These are phyloP conservation scores for Palaemon carinicauda DNA, from an alignment of 1,140 invertebrate species.

Conservation along the genomic window DNA sequence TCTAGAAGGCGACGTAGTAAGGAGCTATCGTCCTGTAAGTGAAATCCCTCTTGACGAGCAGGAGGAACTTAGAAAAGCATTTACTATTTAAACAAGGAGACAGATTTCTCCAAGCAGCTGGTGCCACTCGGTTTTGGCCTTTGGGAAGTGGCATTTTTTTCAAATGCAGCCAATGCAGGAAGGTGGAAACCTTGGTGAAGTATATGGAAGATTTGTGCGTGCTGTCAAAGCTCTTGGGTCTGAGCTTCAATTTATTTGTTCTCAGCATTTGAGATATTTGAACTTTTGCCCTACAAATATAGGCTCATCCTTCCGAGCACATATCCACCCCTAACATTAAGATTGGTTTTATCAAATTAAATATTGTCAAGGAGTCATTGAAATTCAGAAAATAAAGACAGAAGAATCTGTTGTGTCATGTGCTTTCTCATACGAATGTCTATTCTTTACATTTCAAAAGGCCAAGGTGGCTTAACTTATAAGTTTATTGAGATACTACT, in stretches of 20 bases:
- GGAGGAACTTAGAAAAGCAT: conserved; percentile 63
- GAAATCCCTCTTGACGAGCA: conserved; percentile 74
- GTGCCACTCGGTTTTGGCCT: conserved; percentile 94
- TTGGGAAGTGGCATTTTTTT: conserved; percentile 94
- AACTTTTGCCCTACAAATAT: conserved; percentile 84
- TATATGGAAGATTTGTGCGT: conserved; percentile 52
- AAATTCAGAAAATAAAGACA: no score
- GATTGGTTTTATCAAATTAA: no score
- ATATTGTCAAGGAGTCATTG: no score
- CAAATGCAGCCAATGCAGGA: conserved; percentile 97
- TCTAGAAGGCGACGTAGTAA: neutral
- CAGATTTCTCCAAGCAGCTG: conserved; percentile 81
- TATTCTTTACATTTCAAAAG: no score
- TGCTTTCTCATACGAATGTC: no score
- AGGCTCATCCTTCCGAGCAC: conserved; percentile 86
- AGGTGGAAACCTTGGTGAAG: conserved; percentile 81
- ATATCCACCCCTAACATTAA: no score
- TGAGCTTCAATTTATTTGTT: conserved; percentile 75
- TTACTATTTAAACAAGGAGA: conserved; percentile 97
- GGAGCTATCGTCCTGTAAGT: conserved; percentile 80
- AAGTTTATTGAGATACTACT: no score
- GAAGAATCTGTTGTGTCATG: no score
- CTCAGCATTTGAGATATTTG: conserved; percentile 82
- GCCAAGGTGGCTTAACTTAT: no score
- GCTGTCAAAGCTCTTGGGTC: conserved; percentile 71